Percentiles rank a stretch among this genome's conserved stretches.
Conservation (phyloP, 2,113 vertebrate genomes). For the Anguilla rostrata region DNA sequence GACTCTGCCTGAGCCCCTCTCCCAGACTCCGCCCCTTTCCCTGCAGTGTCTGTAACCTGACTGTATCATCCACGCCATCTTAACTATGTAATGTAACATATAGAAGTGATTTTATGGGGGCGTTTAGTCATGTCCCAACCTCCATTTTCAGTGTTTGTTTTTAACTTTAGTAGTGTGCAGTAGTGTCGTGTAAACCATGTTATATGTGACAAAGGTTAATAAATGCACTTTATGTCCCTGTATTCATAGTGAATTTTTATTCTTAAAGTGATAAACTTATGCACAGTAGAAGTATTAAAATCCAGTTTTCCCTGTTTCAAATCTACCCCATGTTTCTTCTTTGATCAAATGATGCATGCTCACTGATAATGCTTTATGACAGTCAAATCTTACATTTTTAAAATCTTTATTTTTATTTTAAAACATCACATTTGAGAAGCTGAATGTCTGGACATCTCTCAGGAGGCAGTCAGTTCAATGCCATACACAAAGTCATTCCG, state of each 20-base stretch:
- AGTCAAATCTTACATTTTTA: neutral
- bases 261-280: slow-evolving; percentile 57
- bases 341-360: neutral
- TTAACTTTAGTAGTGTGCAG: slow-evolving; percentile 70
- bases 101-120: slow-evolving; percentile 51
- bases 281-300: slow-evolving; percentile 70
- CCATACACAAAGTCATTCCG: slow-evolving; percentile 92
- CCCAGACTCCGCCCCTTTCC: neutral
- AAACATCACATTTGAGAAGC: neutral
- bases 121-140: slow-evolving; percentile 39
- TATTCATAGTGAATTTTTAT: slow-evolving; percentile 53
- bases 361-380: neutral
- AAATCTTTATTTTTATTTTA: neutral
- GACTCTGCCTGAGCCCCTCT: neutral
- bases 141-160: slow-evolving; percentile 61
- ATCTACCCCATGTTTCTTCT: neutral
- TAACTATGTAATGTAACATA: slow-evolving; percentile 59
- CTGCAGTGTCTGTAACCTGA: neutral
- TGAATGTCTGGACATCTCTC: neutral
- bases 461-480: slow-evolving; percentile 63
- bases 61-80: slow-evolving; percentile 20
- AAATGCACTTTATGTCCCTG: slow-evolving; percentile 72
- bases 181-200: slow-evolving; percentile 76
- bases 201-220: slow-evolving; percentile 68
- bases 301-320: slow-evolving; percentile 56